Evolutionary conservation across 2,888 invertebrate species (phyloP).

Genomic region (Marasmarcha lunaedactyla): DNA sequence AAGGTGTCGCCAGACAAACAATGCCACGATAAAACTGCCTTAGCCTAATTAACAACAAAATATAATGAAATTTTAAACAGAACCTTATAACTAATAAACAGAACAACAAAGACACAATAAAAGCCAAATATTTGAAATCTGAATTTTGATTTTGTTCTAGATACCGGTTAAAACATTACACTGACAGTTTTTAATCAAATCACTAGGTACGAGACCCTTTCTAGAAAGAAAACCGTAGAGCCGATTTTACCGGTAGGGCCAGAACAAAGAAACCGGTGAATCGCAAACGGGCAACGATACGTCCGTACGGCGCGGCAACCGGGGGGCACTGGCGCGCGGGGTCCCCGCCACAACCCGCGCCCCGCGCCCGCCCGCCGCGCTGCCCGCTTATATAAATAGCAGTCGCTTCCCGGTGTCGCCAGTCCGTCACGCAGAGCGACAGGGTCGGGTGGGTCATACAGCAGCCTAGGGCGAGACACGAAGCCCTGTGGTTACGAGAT

Average conservation of each 20-base stretch:
- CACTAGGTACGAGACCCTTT: too few species aligned
- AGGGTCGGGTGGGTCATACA: constrained; percentile 60
- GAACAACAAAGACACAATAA: constrained; percentile 1
- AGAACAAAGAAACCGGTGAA: neutral
- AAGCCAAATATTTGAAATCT: neutral
- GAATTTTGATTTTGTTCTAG: too few species aligned
- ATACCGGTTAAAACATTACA: too few species aligned
- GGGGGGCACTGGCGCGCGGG: constrained; percentile 54
- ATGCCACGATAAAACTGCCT: neutral
- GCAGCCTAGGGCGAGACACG: constrained; percentile 58
- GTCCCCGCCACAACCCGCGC: constrained; percentile 39
- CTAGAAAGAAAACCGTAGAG: too few species aligned
- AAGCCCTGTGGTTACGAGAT: constrained; percentile 68
- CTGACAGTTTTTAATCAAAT: too few species aligned
- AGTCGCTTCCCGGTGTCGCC: constrained; percentile 43
- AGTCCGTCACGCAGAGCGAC: constrained; percentile 64
- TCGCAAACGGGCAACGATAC: neutral
- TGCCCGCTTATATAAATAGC: constrained; percentile 59
- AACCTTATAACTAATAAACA: neutral
- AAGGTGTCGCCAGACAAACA: neutral
- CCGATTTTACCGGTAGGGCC: neutral
- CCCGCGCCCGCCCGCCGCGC: constrained; percentile 42
- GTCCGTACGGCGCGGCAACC: constrained; percentile 21
- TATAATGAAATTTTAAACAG: neutral
- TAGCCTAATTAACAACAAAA: too few species aligned